These are phyloP conservation scores for Apomyelois bistriatella DNA, from an alignment of 2,888 invertebrate genomes.

Conservation along the genomic window DNA sequence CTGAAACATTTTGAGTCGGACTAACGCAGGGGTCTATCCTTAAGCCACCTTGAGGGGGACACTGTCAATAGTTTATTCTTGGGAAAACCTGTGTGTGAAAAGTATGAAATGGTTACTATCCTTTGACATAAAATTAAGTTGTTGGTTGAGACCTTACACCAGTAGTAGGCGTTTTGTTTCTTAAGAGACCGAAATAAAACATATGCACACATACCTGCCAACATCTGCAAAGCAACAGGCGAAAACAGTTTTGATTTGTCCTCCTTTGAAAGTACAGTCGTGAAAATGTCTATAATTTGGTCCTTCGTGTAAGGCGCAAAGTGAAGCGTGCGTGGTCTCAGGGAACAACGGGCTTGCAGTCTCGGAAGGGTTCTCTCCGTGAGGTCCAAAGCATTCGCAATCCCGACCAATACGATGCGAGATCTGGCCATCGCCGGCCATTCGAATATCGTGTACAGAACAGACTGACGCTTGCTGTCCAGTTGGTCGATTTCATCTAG, in stretches of 20 bases:
- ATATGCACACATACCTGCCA: slow-evolving; percentile 82
- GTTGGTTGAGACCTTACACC: too few relatives aligned
- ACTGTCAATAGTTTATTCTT: too few relatives aligned
- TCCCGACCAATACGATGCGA: slow-evolving; percentile 90
- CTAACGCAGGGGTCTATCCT: too few relatives aligned
- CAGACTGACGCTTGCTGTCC: slow-evolving; percentile 89
- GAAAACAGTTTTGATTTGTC: slow-evolving; percentile 87
- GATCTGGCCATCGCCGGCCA: slow-evolving; percentile 89
- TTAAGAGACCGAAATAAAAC: too few relatives aligned
- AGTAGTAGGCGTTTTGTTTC: too few relatives aligned
- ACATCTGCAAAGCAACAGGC: slow-evolving; percentile 91
- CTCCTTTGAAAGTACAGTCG: slow-evolving; percentile 85
- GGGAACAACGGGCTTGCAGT: slow-evolving; percentile 86
- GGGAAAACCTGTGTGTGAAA: too few relatives aligned
- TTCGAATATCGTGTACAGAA: slow-evolving; percentile 95
- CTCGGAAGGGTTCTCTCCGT: slow-evolving; percentile 94
- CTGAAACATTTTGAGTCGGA: too few relatives aligned
- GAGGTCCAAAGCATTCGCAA: slow-evolving; percentile 97
- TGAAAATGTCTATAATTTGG: slow-evolving; percentile 93
- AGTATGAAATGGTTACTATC: too few relatives aligned
- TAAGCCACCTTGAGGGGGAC: too few relatives aligned
- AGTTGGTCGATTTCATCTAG: slow-evolving; percentile 98
- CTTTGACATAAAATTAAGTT: too few relatives aligned
- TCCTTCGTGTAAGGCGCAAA: slow-evolving; percentile 95
- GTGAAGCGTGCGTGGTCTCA: slow-evolving; percentile 89